Conservation (phyloP, 2,888 invertebrate genomes). For the Eremobia ochroleuca region DNA sequence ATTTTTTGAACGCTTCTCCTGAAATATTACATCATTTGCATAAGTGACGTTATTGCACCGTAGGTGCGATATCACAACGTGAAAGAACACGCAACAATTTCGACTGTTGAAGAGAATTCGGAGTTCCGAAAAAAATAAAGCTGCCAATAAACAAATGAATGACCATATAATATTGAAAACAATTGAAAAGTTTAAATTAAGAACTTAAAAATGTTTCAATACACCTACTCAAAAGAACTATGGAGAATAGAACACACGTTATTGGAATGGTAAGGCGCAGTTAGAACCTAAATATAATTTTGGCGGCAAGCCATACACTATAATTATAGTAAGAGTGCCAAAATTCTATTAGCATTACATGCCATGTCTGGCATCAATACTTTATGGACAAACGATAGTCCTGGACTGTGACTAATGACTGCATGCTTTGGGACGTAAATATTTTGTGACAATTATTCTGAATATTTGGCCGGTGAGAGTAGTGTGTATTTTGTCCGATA, state of each 20-base stretch:
- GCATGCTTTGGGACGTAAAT: slow-evolving; percentile 31
- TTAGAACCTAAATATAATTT: slow-evolving; percentile 80
- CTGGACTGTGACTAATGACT: slow-evolving; percentile 52
- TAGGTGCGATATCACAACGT: too few species aligned
- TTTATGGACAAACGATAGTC: slow-evolving; percentile 51
- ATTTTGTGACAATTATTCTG: slow-evolving; percentile 39
- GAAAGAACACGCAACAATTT: not conserved
- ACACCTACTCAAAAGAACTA: slow-evolving; percentile 29
- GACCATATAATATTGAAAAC: not conserved
- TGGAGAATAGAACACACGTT: slow-evolving; percentile 70
- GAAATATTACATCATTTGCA: too few species aligned
- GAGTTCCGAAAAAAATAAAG: not conserved
- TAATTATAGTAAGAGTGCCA: slow-evolving; percentile 86
- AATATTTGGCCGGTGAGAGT: slow-evolving; percentile 49
- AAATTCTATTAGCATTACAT: slow-evolving; percentile 80
- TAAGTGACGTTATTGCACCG: too few species aligned
- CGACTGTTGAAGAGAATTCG: not conserved
- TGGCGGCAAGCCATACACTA: slow-evolving; percentile 84
- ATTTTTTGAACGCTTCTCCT: too few species aligned
- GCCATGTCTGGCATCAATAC: slow-evolving; percentile 76
- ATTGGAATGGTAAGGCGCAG: slow-evolving; percentile 79
- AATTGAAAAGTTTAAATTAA: not conserved
- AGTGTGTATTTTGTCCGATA: slow-evolving; percentile 10
- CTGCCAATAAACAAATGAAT: slow-evolving; percentile 25
- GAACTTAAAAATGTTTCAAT: not conserved